A percentile compares a stretch with the other conserved stretches of the same genome.
These are phyloP conservation scores for Itoplectis maculator DNA, from an alignment of 2,888 invertebrate genomes.

Conservation along the genomic window DNA sequence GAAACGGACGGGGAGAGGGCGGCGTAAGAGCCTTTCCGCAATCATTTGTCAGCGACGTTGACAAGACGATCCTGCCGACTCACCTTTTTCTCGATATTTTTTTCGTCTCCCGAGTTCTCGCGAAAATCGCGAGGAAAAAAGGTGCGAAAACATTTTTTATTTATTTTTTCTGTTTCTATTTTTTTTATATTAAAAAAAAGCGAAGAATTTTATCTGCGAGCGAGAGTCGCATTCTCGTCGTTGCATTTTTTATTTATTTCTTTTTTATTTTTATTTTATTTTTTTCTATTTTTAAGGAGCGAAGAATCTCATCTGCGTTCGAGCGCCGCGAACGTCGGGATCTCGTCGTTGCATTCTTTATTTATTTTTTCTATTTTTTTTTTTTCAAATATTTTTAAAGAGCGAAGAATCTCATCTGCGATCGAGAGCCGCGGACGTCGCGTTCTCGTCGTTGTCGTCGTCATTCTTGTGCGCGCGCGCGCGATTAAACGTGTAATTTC, in stretches of 20 bases:
- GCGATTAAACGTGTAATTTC: conserved; percentile 77
- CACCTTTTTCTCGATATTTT: conserved; percentile 54
- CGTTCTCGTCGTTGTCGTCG: conserved; percentile 40
- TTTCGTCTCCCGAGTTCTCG: background rate
- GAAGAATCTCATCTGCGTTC: no score
- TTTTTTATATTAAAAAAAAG: no score
- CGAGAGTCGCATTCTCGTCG: no score
- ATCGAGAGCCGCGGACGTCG: conserved; percentile 19
- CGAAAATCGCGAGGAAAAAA: background rate
- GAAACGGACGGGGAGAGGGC: conserved; percentile 12
- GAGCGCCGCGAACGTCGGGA: no score
- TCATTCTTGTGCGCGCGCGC: conserved; percentile 58
- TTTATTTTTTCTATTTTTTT: no score
- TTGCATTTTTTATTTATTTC: no score
- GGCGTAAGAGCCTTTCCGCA: conserved; percentile 71
- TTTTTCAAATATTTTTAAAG: background rate
- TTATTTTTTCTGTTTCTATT: no score
- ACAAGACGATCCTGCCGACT: conserved; percentile 81
- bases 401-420: conserved; percentile 30
- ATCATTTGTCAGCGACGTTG: conserved; percentile 82
- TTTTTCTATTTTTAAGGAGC: no score
- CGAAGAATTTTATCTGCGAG: no score
- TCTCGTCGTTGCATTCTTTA: no score
- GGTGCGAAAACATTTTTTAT: no score
- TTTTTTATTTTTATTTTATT: no score